phyloP scores from a whole-genome alignment of 30 jellyfish, hydroid and myxozoan genomes.

The Chironex yamaguchii region DNA sequence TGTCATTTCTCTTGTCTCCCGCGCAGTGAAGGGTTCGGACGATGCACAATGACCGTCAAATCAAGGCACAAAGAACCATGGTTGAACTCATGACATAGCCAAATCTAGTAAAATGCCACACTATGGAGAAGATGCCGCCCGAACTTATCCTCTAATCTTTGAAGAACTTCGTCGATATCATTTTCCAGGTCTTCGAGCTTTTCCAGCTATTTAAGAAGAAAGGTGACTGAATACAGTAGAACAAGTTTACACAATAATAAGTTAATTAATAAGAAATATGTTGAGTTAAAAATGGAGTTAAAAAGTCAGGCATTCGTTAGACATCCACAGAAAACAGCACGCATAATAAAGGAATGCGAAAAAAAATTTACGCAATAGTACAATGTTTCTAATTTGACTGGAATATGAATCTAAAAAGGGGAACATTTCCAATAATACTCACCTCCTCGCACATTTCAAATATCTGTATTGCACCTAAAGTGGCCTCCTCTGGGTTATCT shows the following conservation, averaged over 20 bases:
- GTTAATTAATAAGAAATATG: too few relatives aligned
- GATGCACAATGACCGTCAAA: too few relatives aligned
- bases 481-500: constrained; percentile 98
- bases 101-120: constrained; percentile 79
- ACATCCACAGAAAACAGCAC: too few relatives aligned
- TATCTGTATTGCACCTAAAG: constrained; percentile 88
- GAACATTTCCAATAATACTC: neutral
- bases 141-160: constrained; percentile 74
- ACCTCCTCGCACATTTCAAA: constrained; percentile 96
- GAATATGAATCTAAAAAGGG: neutral
- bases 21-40: too few relatives aligned
- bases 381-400: neutral
- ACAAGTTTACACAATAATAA: too few relatives aligned
- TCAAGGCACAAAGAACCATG: too few relatives aligned
- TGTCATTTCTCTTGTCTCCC: too few relatives aligned
- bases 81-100: too few relatives aligned
- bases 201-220: constrained; percentile 73
- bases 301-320: too few relatives aligned
- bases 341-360: neutral
- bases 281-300: too few relatives aligned
- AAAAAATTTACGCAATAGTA: neutral
- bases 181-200: constrained; percentile 91
- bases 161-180: constrained; percentile 84
- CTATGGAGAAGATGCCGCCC: constrained; percentile 85
- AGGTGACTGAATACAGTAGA: neutral